Percentiles rank a stretch among this genome's conserved stretches.
Evolutionary conservation across 2,113 vertebrate genomes (phyloP).

Genomic region (Podarcis raffonei): DNA sequence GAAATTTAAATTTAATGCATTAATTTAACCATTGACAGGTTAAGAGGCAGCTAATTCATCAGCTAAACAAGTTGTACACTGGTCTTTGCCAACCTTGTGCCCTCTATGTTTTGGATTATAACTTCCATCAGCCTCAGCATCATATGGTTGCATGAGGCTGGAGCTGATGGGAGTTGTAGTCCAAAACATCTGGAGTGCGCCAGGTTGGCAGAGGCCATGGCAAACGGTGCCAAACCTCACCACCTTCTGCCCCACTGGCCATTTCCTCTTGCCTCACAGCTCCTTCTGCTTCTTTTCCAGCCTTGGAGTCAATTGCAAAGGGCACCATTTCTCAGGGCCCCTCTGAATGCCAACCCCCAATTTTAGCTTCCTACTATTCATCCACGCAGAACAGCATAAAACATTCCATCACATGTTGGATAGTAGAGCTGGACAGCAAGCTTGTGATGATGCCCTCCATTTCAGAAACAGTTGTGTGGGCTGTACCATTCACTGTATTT

Average conservation of each 20-base stretch:
- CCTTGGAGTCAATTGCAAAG: background rate
- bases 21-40: background rate
- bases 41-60: background rate
- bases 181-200: background rate
- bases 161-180: background rate
- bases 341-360: rapidly evolving
- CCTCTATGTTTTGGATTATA: background rate
- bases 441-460: background rate
- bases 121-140: background rate
- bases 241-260: no score
- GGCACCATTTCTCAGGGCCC: background rate
- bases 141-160: background rate
- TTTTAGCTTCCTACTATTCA: background rate
- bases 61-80: background rate
- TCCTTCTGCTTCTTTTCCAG: no score
- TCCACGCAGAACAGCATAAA: background rate
- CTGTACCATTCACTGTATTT: background rate
- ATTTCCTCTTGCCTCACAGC: no score
- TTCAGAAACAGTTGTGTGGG: background rate
- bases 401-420: background rate
- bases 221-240: no score
- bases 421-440: background rate
- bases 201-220: background rate
- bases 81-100: background rate
- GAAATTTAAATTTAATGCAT: background rate